Conservation (phyloP, 2,888 invertebrate genomes). For the Arrhopalites spinosus region DNA sequence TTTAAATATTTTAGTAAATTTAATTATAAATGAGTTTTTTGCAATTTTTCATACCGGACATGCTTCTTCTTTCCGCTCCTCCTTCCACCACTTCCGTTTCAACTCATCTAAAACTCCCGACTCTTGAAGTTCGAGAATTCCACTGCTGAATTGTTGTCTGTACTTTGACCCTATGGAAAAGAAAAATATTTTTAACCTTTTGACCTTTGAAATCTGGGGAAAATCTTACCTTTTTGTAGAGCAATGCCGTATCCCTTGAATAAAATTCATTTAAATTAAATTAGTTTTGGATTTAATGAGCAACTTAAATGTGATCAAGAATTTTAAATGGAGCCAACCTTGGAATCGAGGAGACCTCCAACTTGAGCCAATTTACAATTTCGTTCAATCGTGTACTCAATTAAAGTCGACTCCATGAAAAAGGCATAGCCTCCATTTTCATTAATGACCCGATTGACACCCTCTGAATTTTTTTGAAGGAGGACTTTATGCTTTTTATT, state of each 20-base stretch:
- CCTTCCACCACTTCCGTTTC: conserved; percentile 98
- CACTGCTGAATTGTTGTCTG: conserved; percentile 89
- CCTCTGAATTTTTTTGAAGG: conserved; percentile 82
- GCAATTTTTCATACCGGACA: neutral
- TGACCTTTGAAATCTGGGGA: neutral
- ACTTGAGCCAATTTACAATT: conserved; percentile 88
- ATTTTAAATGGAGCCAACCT: no score
- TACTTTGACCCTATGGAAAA: conserved; percentile 84
- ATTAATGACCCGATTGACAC: conserved; percentile 80
- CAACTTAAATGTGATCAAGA: no score
- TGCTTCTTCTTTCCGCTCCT: conserved; percentile 75
- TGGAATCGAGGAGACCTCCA: conserved; percentile 88
- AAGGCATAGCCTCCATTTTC: conserved; percentile 84
- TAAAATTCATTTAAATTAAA: no score
- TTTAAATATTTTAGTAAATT: no score
- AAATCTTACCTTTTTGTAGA: conserved; percentile 78
- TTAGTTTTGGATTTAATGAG: no score
- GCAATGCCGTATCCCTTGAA: conserved; percentile 97
- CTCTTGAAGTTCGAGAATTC: conserved; percentile 93
- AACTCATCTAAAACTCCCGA: conserved; percentile 89
- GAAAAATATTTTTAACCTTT: conserved; percentile 36
- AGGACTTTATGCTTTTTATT: conserved; percentile 78
- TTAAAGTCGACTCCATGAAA: conserved; percentile 93
- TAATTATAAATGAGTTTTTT: no score
- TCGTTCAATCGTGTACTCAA: conserved; percentile 86